Evolutionary conservation across 2,888 invertebrate genomes (phyloP).

Genomic region (Venustoraphidia nigricollis): DNA sequence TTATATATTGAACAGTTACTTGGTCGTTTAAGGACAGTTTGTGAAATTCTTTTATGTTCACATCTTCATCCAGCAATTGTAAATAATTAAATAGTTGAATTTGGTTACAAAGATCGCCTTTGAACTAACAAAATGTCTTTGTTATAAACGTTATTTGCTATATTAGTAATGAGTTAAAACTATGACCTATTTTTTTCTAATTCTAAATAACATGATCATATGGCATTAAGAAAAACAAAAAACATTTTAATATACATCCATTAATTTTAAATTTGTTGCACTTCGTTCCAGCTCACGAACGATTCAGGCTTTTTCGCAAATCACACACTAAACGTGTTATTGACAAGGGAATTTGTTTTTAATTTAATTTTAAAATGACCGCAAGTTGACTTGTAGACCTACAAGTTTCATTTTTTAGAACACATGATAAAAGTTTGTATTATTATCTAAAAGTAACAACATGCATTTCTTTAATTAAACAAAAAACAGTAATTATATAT

Average conservation of each 20-base stretch:
- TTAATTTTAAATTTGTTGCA: not conserved
- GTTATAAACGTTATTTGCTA: not conserved
- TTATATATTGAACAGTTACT: slow-evolving; percentile 70
- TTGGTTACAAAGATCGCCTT: not conserved
- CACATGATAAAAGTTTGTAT: too few relatives aligned
- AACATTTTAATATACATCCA: not conserved
- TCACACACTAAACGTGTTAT: too few relatives aligned
- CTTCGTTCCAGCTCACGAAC: too few relatives aligned
- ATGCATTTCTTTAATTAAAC: too few relatives aligned
- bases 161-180: not conserved
- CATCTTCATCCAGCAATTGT: slow-evolving; percentile 75
- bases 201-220: not conserved
- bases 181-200: not conserved
- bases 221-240: not conserved
- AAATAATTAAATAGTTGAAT: slow-evolving; percentile 16
- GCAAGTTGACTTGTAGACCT: too few relatives aligned
- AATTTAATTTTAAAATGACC: too few relatives aligned
- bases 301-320: too few relatives aligned
- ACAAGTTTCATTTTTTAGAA: too few relatives aligned
- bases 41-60: slow-evolving; percentile 61
- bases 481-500: too few relatives aligned
- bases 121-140: not conserved
- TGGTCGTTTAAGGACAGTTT: slow-evolving; percentile 63
- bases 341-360: too few relatives aligned
- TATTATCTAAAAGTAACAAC: too few relatives aligned